phyloP scores from a whole-genome alignment of 2,113 vertebrate genomes.

The Salvelinus fontinalis region DNA sequence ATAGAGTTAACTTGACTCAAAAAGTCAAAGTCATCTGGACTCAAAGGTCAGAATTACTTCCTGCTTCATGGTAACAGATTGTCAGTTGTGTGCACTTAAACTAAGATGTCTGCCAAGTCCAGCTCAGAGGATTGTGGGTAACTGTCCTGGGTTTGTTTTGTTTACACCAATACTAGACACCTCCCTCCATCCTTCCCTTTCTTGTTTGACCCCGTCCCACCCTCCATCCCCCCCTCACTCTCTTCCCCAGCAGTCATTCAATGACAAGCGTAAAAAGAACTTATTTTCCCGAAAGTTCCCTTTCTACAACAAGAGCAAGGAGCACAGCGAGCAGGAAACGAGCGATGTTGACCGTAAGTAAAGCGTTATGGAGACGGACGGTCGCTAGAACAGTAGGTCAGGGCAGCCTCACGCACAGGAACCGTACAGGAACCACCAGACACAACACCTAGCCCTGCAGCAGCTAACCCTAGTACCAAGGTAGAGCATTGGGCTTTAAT shows the following conservation, averaged over 20 bases:
- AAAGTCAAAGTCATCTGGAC: too few relatives aligned
- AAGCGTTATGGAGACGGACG: too few relatives aligned
- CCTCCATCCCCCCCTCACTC: not conserved
- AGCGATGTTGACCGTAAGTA: conserved; percentile 69
- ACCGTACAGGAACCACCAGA: too few relatives aligned
- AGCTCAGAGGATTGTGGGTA: not conserved
- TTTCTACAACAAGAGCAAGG: conserved; percentile 97
- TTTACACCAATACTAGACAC: conserved; percentile 83
- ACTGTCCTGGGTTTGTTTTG: conserved; percentile 65
- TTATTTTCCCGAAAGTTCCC: conserved; percentile 92
- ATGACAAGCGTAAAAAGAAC: conserved; percentile 87
- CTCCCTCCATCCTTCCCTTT: conserved; percentile 28
- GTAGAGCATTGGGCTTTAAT: too few relatives aligned
- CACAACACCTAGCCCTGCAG: too few relatives aligned
- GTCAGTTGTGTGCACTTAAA: not conserved
- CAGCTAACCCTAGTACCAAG: too few relatives aligned
- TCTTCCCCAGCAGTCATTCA: conserved; percentile 79
- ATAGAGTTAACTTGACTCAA: too few relatives aligned
- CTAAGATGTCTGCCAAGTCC: not conserved
- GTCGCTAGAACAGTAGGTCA: too few relatives aligned
- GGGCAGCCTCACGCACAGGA: too few relatives aligned
- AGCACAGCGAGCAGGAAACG: conserved; percentile 88
- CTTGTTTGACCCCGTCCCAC: not conserved
- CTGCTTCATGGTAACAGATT: too few relatives aligned
- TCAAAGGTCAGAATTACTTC: too few relatives aligned